Evolutionary conservation across 2,888 invertebrate species (phyloP).

Genomic region (Lamproptera curius): DNA sequence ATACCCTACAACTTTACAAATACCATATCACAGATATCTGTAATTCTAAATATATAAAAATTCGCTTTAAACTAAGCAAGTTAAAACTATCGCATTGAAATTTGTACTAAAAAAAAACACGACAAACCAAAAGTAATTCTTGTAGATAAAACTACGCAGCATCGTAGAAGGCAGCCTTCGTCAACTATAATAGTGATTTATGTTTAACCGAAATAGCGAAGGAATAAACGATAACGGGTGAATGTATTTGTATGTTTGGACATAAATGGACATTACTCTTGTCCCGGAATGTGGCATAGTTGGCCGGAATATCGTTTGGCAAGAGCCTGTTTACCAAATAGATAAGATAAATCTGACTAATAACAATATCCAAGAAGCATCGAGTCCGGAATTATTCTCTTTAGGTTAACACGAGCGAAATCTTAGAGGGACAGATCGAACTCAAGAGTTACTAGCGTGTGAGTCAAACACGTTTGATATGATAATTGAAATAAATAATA

Average conservation of each 20-base stretch:
- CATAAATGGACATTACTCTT: constrained; percentile 1
- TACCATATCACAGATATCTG: too few relatives aligned
- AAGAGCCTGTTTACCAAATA: neutral
- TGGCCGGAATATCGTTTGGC: constrained; percentile 8
- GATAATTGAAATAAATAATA: too few relatives aligned
- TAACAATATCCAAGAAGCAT: neutral
- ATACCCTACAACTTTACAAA: too few relatives aligned
- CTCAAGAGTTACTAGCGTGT: too few relatives aligned
- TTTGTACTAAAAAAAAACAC: too few relatives aligned
- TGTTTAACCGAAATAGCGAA: neutral
- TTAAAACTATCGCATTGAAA: too few relatives aligned
- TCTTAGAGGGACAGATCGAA: too few relatives aligned
- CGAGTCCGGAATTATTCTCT: too few relatives aligned
- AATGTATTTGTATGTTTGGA: neutral
- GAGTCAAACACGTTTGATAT: too few relatives aligned
- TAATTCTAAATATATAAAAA: too few relatives aligned
- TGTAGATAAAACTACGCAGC: neutral
- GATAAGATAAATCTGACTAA: constrained; percentile 11
- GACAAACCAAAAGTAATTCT: neutral
- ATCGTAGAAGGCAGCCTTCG: neutral
- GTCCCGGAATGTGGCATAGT: neutral
- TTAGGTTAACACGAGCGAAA: too few relatives aligned
- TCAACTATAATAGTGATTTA: constrained; percentile 1
- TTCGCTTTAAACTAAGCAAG: too few relatives aligned
- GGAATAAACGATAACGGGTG: neutral